Base-by-base conservation (phyloP, 2,888 invertebrate species). In the Mactromeris polynyma region DNA sequence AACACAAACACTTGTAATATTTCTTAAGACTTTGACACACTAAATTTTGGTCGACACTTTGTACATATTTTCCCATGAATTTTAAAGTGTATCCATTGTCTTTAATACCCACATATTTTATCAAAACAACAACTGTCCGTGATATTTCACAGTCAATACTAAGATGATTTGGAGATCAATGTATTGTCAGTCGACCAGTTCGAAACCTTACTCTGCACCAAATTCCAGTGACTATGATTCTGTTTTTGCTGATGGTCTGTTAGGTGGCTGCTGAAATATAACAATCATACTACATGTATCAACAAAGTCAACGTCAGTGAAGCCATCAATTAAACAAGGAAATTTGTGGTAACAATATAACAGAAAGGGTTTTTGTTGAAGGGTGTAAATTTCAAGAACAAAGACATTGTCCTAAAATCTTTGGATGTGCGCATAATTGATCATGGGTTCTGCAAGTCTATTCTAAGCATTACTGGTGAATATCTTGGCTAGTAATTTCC, bases 211-310 rank as follows among this genome's bases (percentile, higher is more conserved):
- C 58, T 40, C 33, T 83, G 54, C 42, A 26, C 21, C 78, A 77
- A 36, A 79, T 77, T 46, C 80, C 33, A 54, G 73, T 58, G 31
- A 85, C 91, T 93, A 93, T 81, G 91, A 91, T 38, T 93, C 93
- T 33, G 85, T 73, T 77, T 87, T 89, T 11, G 84, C 83, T 77
- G 91, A 78, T 54, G 87, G 90, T 91, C 90, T 90, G 84, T 89
- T 89, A 85, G 91, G 89, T 86, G 79, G 86, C 88, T 91, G 89
- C 26, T 86, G 86, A 14, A 73, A 73, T 14, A 33, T 33, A 36
- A 36, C 0, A 1, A 73, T 6, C 14, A 73, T 36, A 36, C 36
- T 17, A n/a, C 21, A n/a, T n/a, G 2, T n/a, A 19, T 21, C 21
- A 3, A 58, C n/a, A 58, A 51, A n/a, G n/a, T n/a, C n/a, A n/a